A percentile compares a stretch with the other conserved stretches of the same genome.
phyloP scores from a whole-genome alignment of 92 coral and sea anemone genomes.

The Paragorgia papillata region DNA sequence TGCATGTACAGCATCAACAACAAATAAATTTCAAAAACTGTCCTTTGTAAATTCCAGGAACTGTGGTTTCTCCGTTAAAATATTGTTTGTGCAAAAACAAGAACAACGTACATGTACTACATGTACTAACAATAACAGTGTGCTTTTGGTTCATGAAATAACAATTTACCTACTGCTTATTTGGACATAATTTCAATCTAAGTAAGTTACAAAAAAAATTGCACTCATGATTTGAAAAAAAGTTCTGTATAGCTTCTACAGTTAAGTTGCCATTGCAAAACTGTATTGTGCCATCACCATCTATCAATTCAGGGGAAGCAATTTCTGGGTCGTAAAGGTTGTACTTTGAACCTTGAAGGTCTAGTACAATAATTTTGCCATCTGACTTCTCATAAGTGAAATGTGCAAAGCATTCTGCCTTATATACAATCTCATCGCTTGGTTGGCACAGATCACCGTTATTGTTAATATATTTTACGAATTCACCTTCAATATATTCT shows the following conservation, averaged over 20 bases:
- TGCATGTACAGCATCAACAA: too few relatives aligned
- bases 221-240: conserved; percentile 51
- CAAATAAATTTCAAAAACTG: too few relatives aligned
- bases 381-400: conserved; percentile 59
- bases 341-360: conserved; percentile 54
- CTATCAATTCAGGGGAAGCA: conserved; percentile 43
- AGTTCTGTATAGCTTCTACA: conserved; percentile 45
- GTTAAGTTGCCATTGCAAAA: conserved; percentile 63
- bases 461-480: conserved; percentile 56
- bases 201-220: conserved; percentile 54
- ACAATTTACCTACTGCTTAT: background rate
- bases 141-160: too few relatives aligned
- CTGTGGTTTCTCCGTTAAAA: too few relatives aligned
- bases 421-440: conserved; percentile 33
- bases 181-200: conserved; percentile 55
- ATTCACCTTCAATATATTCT: too few relatives aligned
- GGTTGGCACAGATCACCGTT: conserved; percentile 60
- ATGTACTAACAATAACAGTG: too few relatives aligned
- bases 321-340: conserved; percentile 64
- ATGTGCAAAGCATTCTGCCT: conserved; percentile 59
- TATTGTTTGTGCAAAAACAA: too few relatives aligned
- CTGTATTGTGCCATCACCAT: conserved; percentile 56
- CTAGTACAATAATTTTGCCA: conserved; percentile 53
- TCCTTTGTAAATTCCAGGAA: too few relatives aligned
- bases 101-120: too few relatives aligned